These are phyloP conservation scores for Eueides isabella DNA, from an alignment of 1,140 invertebrate species.

Conservation along the genomic window DNA sequence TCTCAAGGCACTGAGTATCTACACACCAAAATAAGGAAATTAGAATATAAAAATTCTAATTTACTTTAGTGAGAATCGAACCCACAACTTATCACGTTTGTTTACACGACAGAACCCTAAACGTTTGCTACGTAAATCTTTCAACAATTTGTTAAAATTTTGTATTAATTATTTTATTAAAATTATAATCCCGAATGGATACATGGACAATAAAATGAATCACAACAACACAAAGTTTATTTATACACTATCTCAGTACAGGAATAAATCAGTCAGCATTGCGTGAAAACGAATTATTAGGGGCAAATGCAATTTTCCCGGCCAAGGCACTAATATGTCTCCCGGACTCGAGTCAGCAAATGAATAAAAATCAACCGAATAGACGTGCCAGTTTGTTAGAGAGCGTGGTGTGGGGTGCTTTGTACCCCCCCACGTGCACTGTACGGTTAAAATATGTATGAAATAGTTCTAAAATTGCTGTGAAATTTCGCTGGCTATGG, in stretches of 20 bases:
- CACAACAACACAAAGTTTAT: slow-evolving; percentile 13
- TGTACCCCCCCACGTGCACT: slow-evolving; percentile 31
- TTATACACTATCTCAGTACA: slow-evolving; percentile 10
- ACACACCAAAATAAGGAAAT: not conserved
- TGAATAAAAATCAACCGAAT: slow-evolving; percentile 62
- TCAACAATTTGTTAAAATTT: too few species aligned
- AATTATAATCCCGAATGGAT: too few species aligned
- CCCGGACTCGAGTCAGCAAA: slow-evolving; percentile 48
- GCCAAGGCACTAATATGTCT: slow-evolving; percentile 57
- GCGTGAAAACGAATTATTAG: slow-evolving; percentile 56
- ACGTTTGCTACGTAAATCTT: too few species aligned
- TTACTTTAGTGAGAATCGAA: not conserved
- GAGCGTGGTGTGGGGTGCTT: slow-evolving; percentile 13
- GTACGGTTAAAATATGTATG: slow-evolving; percentile 22
- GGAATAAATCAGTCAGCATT: slow-evolving; percentile 38
- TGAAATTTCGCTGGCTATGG: not conserved
- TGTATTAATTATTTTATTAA: too few species aligned
- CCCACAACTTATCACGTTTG: not conserved
- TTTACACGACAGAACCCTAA: too few species aligned
- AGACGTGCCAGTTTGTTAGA: slow-evolving; percentile 49
- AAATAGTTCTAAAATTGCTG: not conserved
- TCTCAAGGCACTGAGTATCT: too few species aligned
- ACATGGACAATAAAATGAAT: not conserved
- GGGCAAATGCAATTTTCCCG: slow-evolving; percentile 58
- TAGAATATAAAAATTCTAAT: not conserved